Evolutionary conservation across 1,140 invertebrate species (phyloP).

Genomic region (Mesaphorura yosii): DNA sequence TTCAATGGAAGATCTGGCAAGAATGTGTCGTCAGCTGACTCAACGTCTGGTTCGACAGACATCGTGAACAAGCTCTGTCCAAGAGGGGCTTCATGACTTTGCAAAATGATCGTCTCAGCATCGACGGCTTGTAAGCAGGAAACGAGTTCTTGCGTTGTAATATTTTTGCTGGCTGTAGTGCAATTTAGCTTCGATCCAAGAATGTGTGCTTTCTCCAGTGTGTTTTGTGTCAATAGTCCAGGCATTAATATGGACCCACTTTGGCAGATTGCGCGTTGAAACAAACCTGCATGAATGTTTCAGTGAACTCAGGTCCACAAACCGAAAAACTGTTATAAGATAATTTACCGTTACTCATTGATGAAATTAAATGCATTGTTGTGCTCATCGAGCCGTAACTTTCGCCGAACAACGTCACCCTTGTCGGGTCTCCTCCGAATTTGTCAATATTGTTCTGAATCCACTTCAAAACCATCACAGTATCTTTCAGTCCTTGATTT

Average conservation of each 20-base stretch:
- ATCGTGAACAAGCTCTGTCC: too few species aligned
- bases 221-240: not conserved
- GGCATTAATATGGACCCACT: conserved; percentile 4
- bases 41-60: conserved; percentile 1
- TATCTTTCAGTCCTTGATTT: conserved; percentile 47
- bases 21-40: conserved; percentile 1
- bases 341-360: conserved; percentile 11
- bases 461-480: conserved; percentile 42
- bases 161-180: not conserved
- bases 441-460: conserved; percentile 35
- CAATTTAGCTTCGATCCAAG: conserved; percentile 2
- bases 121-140: too few species aligned
- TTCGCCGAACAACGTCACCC: conserved; percentile 12
- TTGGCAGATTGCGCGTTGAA: not conserved
- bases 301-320: not conserved
- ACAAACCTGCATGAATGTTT: not conserved
- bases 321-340: not conserved
- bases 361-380: conserved; percentile 8
- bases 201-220: not conserved
- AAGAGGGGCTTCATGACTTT: too few species aligned
- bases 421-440: conserved; percentile 18
- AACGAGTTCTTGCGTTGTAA: too few species aligned
- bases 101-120: too few species aligned
- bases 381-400: conserved; percentile 9
- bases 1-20: conserved; percentile 3